Percentiles rank a stretch among this genome's conserved stretches.
phyloP scores from a whole-genome alignment of 2,113 vertebrate genomes.

The Corydoras sp. region DNA sequence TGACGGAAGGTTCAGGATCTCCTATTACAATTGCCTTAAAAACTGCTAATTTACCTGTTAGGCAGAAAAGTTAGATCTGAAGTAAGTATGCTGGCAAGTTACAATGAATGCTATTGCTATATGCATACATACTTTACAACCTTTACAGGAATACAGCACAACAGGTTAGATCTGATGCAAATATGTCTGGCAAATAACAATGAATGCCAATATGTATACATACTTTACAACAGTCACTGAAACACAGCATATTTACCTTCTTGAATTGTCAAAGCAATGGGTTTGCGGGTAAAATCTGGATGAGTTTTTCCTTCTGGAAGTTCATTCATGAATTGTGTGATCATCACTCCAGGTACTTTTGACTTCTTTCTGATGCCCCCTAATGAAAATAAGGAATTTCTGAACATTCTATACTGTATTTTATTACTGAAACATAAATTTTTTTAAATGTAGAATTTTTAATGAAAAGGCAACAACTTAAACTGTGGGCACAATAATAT shows the following conservation, averaged over 20 bases:
- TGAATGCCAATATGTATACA: too few relatives aligned
- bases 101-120: too few relatives aligned
- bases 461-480: too few relatives aligned
- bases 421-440: too few relatives aligned
- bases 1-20: slow-evolving; percentile 67
- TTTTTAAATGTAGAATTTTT: too few relatives aligned
- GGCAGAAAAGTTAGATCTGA: background rate
- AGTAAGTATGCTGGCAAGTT: background rate
- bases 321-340: slow-evolving; percentile 71
- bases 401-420: too few relatives aligned
- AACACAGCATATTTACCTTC: slow-evolving; percentile 57
- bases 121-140: too few relatives aligned
- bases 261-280: slow-evolving; percentile 72
- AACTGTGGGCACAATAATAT: too few relatives aligned
- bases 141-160: too few relatives aligned
- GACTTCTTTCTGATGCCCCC: slow-evolving; percentile 67
- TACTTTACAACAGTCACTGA: too few relatives aligned
- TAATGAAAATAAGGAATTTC: slow-evolving; percentile 44
- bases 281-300: slow-evolving; percentile 79
- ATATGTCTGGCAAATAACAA: background rate
- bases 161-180: background rate
- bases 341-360: slow-evolving; percentile 68
- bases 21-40: slow-evolving; percentile 76
- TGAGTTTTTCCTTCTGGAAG: slow-evolving; percentile 71
- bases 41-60: slow-evolving; percentile 74